These are phyloP conservation scores for Onthophagus sagittarius DNA, from an alignment of 2,888 invertebrate genomes.

Conservation along the genomic window DNA sequence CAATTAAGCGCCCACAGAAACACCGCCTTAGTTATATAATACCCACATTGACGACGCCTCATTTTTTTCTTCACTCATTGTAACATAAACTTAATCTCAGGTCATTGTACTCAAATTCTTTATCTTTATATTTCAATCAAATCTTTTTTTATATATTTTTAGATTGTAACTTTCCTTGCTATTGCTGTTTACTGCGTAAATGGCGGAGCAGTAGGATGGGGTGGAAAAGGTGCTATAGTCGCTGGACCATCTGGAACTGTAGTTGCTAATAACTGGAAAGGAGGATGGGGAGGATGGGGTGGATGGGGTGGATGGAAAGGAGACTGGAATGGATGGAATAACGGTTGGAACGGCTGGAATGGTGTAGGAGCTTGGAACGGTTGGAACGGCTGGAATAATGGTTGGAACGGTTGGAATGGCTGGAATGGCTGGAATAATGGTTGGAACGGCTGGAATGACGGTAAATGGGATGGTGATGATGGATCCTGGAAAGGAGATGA, in stretches of 20 bases:
- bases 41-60: background rate
- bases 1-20: background rate
- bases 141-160: background rate
- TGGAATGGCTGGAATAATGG: slow-evolving; percentile 4
- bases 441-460: slow-evolving; percentile 13
- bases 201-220: slow-evolving; percentile 18
- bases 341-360: slow-evolving; percentile 13
- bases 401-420: slow-evolving; percentile 16
- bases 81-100: background rate
- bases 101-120: background rate
- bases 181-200: slow-evolving; percentile 3
- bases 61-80: background rate
- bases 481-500: slow-evolving; percentile 17
- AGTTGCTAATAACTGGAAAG: background rate
- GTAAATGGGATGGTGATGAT: slow-evolving; percentile 20
- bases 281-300: slow-evolving; percentile 17
- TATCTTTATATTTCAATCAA: background rate
- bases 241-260: slow-evolving; percentile 25
- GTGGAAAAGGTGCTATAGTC: slow-evolving; percentile 33
- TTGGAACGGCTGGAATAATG: slow-evolving; percentile 14
- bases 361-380: slow-evolving; percentile 17
- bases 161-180: slow-evolving; percentile 17
- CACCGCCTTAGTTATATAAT: background rate
- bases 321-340: slow-evolving; percentile 10
- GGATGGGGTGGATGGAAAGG: slow-evolving; percentile 15